phyloP scores from a whole-genome alignment of 2,888 invertebrate genomes.

The Lasioglossum oenotherae region DNA sequence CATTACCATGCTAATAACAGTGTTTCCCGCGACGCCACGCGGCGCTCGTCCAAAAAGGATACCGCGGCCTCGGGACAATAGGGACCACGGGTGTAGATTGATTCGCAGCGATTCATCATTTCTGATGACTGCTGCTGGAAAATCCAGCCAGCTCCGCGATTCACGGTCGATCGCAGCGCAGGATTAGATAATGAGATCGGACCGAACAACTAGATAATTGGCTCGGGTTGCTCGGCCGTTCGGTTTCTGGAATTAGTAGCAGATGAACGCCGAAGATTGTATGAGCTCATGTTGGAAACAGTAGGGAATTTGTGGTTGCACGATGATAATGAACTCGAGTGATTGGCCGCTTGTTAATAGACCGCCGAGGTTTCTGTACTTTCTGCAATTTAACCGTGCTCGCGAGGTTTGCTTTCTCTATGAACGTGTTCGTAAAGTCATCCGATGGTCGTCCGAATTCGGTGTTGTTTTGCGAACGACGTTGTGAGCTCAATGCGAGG shows the following conservation, averaged over 20 bases:
- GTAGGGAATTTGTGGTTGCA: background rate
- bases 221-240: background rate
- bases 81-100: background rate
- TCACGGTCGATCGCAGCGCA: background rate
- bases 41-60: slow-evolving; percentile 10
- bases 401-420: background rate
- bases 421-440: background rate
- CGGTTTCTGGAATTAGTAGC: background rate
- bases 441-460: background rate
- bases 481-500: background rate
- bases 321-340: background rate
- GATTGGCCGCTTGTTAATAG: background rate
- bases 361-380: background rate
- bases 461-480: no score
- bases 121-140: background rate
- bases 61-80: slow-evolving; percentile 16
- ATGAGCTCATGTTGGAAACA: background rate
- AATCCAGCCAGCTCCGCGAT: background rate
- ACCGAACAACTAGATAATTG: background rate
- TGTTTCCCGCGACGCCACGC: slow-evolving; percentile 11
- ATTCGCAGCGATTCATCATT: slow-evolving; percentile 19
- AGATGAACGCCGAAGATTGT: background rate
- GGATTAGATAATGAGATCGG: slow-evolving; percentile 5
- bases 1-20: slow-evolving; percentile 54
- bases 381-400: background rate